Evolutionary conservation across 2,113 vertebrate species (phyloP), one percentile per base, ranked within the genome.

Genomic region (Corapipo altera): DNA sequence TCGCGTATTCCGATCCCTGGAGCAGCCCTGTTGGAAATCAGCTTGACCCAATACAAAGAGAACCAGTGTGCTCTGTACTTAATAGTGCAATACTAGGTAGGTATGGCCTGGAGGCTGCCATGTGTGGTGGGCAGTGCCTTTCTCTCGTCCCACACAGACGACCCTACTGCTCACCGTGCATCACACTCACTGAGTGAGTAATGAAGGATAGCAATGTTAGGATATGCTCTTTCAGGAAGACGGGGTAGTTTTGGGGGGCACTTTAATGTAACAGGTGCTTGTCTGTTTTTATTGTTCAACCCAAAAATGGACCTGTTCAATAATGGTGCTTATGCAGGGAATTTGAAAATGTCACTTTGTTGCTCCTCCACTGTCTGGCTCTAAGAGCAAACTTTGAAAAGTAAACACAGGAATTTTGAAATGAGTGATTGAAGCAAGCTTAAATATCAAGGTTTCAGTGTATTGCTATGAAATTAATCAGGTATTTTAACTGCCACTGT

Each of bases 51-150:
- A 99, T 99, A 93, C 99, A 99, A 94, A 99, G 99, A 96, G 99
- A 99, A 97, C 99, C 99, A 1, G 99, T 99, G 93, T 99, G 99
- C 98, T 99, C 99, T 73, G 99, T 99, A 41, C 99, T 99, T 49
- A 99, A 99, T 97, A 99, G 99, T 99, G 99, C 99, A 99, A 99
- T 99, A 99, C 96, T 99, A 97, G 99, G 99, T 99, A 80, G 94
- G 98, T 98, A 66, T 41, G 96, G 41, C 35, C 43, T 4, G 22
- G 22, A 6, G 43, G 6, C 9, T 46, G n/a, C 46, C 30, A 4
- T 0, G 5, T 8, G 6, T 7, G 52, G 57, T 44, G 1, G 0
- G 1, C 20, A 8, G 10, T 3, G 4, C 66, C 44, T n/a, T 11
- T 11, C n/a, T 41, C 6, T 6, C 2, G 0, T 32, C 23, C 20